These are phyloP conservation scores for Teinopalpus imperialis DNA, from an alignment of 2,888 invertebrate species.

Conservation along the genomic window DNA sequence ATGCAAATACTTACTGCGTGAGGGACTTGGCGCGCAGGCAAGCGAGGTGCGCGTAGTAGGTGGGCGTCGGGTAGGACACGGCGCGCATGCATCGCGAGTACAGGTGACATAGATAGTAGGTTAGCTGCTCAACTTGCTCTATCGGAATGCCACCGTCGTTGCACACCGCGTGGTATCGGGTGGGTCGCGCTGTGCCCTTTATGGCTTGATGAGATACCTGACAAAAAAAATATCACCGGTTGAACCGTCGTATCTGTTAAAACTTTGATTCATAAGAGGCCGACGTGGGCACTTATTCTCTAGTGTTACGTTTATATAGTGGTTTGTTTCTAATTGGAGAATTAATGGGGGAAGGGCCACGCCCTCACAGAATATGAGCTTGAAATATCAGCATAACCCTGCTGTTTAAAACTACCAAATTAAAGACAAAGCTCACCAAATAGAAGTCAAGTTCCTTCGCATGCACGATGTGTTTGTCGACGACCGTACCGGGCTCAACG, in stretches of 20 bases:
- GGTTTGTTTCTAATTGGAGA: no score
- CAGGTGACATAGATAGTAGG: conserved; percentile 92
- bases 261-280: no score
- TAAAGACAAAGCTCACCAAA: no score
- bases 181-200: conserved; percentile 92
- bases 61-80: conserved; percentile 93
- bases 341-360: no score
- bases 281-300: no score
- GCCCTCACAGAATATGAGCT: no score
- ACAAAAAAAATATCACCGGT: no score
- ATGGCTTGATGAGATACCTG: conserved; percentile 85
- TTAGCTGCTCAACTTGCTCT: conserved; percentile 89
- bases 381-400: no score
- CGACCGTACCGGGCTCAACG: conserved; percentile 93
- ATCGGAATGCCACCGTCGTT: conserved; percentile 88
- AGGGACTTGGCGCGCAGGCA: conserved; percentile 86
- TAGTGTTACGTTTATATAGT: no score
- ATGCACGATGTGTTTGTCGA: conserved; percentile 93
- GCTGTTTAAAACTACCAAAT: no score
- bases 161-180: conserved; percentile 92
- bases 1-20: conserved; percentile 64
- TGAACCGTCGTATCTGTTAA: no score
- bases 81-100: conserved; percentile 92
- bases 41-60: conserved; percentile 94
- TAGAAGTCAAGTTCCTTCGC: conserved; percentile 94